Evolutionary conservation across 2,797 vertebrate genomes (phyloP).

Genomic region (Tinamus major): DNA sequence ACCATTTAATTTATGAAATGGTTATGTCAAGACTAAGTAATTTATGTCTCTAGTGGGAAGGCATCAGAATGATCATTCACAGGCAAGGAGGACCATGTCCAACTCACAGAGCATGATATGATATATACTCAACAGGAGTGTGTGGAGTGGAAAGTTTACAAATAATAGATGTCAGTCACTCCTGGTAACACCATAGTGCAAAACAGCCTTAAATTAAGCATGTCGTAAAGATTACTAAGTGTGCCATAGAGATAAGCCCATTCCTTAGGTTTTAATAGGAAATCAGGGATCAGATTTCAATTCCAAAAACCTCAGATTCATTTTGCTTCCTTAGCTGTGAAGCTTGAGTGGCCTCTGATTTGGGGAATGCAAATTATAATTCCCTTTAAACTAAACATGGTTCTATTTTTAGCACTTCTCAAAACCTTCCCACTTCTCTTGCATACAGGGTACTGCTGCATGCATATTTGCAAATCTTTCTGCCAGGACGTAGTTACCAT

Average conservation of each 20-base stretch:
- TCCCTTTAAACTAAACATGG: constrained; percentile 60
- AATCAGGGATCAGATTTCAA: constrained; percentile 42
- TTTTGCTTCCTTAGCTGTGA: constrained; percentile 54
- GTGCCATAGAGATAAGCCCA: not conserved
- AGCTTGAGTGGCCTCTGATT: constrained; percentile 48
- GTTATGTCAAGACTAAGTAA: not conserved
- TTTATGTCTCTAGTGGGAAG: not conserved
- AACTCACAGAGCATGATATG: not conserved
- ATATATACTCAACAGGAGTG: not conserved
- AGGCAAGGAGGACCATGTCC: not conserved
- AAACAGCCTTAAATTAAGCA: constrained; percentile 24
- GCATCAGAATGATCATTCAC: rapidly evolving
- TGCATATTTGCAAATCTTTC: not conserved
- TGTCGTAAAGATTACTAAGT: not conserved
- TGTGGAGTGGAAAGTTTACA: not conserved
- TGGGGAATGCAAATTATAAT: constrained; percentile 63
- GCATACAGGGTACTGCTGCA: not conserved
- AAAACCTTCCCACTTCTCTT: constrained; percentile 9
- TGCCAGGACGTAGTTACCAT: not conserved
- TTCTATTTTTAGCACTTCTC: constrained; percentile 60
- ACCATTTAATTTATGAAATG: not conserved
- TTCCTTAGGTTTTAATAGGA: constrained; percentile 46
- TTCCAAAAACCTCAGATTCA: constrained; percentile 57
- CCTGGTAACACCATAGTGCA: not conserved
- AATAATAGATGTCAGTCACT: not conserved